Percentiles rank a stretch among this genome's conserved stretches.
Conservation (phyloP, 2,113 vertebrate genomes). For the Cichladusa arquata region DNA sequence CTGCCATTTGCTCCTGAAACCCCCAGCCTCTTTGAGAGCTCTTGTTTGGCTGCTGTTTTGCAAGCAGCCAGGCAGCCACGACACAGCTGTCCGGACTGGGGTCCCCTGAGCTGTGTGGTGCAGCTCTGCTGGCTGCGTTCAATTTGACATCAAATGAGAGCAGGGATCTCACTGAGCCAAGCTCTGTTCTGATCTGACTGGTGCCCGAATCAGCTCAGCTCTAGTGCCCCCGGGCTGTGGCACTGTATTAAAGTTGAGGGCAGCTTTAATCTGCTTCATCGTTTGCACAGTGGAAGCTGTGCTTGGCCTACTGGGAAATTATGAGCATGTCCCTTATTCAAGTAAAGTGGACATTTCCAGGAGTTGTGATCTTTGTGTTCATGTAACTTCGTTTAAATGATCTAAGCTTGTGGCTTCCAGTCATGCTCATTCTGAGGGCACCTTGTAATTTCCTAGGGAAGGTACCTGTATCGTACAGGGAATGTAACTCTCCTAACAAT, state of each 20-base stretch:
- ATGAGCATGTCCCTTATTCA: not conserved
- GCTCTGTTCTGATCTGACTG: not conserved
- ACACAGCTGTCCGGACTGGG: not conserved
- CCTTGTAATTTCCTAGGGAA: not conserved
- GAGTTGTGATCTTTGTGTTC: not conserved
- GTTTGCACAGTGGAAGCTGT: not conserved
- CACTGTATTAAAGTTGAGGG: slow-evolving; percentile 44
- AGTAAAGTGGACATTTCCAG: not conserved
- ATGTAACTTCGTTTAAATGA: not conserved
- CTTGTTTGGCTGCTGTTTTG: not conserved
- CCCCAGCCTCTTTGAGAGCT: not conserved
- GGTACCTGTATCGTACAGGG: fast-evolving
- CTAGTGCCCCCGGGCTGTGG: not conserved
- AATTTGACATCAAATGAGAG: slow-evolving; percentile 28
- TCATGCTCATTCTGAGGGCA: not conserved
- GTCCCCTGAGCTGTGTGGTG: not conserved
- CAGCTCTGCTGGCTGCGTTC: slow-evolving; percentile 12
- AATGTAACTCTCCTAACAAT: not conserved
- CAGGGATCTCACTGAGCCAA: not conserved
- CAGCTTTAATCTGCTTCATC: slow-evolving; percentile 37
- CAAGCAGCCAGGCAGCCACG: not conserved
- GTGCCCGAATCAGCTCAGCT: slow-evolving; percentile 34
- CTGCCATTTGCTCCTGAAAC: not conserved
- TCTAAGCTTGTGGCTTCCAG: not conserved
- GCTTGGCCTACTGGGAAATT: slow-evolving; percentile 53